These are phyloP conservation scores for Eilema griseolum DNA, from an alignment of 2,888 invertebrate species.

Conservation along the genomic window DNA sequence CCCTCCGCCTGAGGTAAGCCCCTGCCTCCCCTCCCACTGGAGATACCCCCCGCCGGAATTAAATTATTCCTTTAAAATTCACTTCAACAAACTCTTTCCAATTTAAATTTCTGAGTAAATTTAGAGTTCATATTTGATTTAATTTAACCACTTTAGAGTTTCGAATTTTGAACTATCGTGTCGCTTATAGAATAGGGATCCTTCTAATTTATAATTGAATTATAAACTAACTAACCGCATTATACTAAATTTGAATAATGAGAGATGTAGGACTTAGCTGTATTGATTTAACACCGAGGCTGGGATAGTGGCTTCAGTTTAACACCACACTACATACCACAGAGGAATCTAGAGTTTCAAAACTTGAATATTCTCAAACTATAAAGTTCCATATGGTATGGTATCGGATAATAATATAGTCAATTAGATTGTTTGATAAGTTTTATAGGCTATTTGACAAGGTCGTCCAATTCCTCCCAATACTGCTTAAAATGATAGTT, in stretches of 20 bases:
- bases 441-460: no score
- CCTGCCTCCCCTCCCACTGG: no score
- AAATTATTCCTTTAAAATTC: background rate
- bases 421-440: no score
- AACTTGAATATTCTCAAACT: no score
- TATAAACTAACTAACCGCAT: background rate
- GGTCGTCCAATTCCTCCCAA: no score
- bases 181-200: background rate
- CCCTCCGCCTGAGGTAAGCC: no score
- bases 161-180: background rate
- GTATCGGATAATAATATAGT: no score
- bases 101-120: background rate
- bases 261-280: background rate
- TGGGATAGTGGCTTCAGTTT: background rate
- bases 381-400: no score
- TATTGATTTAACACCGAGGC: background rate
- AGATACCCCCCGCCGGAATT: no score
- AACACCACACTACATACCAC: background rate
- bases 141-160: background rate
- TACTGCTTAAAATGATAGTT: no score
- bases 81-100: background rate
- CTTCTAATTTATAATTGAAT: background rate
- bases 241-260: background rate
- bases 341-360: background rate
- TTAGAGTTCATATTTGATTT: conserved; percentile 4